These are phyloP conservation scores for Peromyscus eremicus DNA, from an alignment of 2,797 vertebrate species.

Conservation along the genomic window DNA sequence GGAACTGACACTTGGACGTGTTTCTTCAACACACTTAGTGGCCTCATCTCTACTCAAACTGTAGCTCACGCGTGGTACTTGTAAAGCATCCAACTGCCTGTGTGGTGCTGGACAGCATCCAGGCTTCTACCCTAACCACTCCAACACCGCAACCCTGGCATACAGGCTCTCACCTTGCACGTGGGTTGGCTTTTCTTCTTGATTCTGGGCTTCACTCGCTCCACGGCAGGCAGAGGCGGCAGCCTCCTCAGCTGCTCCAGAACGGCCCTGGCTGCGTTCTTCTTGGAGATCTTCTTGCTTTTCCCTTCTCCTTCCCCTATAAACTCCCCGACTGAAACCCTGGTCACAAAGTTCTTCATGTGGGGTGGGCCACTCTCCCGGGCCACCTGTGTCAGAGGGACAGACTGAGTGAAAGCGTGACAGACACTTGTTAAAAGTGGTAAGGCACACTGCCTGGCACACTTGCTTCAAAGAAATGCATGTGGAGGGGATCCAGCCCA, in stretches of 20 bases:
- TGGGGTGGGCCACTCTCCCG: slow-evolving; percentile 98
- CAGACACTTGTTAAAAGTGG: slow-evolving; percentile 87
- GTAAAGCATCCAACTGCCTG: background rate
- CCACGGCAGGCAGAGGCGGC: slow-evolving; percentile 94
- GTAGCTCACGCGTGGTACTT: background rate
- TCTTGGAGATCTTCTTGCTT: slow-evolving; percentile 99
- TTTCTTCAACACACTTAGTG: background rate
- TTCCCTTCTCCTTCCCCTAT: slow-evolving; percentile 98
- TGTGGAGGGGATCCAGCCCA: background rate
- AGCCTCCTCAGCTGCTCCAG: slow-evolving; percentile 95
- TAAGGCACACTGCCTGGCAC: slow-evolving; percentile 81
- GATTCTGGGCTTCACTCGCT: slow-evolving; percentile 97
- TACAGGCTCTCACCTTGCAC: slow-evolving; percentile 92
- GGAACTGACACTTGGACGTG: background rate
- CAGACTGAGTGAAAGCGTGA: slow-evolving; percentile 92
- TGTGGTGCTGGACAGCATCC: background rate
- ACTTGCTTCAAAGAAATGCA: slow-evolving; percentile 70
- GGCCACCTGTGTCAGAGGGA: slow-evolving; percentile 95
- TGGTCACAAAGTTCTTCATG: slow-evolving; percentile 98
- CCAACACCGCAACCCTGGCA: background rate
- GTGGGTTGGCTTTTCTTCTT: slow-evolving; percentile 99
- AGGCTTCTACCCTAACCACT: background rate
- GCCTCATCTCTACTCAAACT: background rate
- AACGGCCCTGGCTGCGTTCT: slow-evolving; percentile 96
- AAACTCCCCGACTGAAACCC: slow-evolving; percentile 96